Percentiles rank a stretch among this genome's conserved stretches.
Conservation (phyloP, 2,888 invertebrate species). For the Callinectes sapidus region DNA sequence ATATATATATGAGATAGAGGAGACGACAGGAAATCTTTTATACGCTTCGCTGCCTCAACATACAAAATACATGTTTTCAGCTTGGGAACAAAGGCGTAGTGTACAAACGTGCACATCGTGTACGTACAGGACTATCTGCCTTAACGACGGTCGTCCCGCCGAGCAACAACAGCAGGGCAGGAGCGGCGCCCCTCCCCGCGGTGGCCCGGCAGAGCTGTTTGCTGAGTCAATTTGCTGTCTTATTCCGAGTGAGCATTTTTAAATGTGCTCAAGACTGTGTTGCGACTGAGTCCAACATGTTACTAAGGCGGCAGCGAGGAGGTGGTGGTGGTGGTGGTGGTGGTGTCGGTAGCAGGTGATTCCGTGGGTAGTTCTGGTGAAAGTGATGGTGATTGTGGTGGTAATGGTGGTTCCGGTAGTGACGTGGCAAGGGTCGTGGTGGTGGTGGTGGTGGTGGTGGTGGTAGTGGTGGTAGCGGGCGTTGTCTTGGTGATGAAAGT, state of each 20-base stretch:
- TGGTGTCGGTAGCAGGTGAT: neutral
- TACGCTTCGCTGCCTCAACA: too few relatives aligned
- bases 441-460: neutral
- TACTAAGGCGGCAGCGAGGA: neutral
- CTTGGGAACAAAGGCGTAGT: too few relatives aligned
- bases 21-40: too few relatives aligned
- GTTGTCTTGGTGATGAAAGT: neutral
- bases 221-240: neutral
- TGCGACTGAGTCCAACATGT: neutral
- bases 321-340: neutral
- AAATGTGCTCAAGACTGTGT: neutral
- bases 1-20: too few relatives aligned
- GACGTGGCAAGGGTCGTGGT: too few relatives aligned
- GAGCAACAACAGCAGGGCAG: neutral
- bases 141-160: neutral
- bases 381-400: neutral
- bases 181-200: neutral
- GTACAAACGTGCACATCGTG: too few relatives aligned
- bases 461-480: neutral
- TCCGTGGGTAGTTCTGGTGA: neutral
- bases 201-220: neutral
- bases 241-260: neutral
- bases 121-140: neutral
- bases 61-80: too few relatives aligned
- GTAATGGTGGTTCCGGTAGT: neutral